phyloP scores from a whole-genome alignment of 2,113 vertebrate species.

The Reinhardtius hippoglossoides region DNA sequence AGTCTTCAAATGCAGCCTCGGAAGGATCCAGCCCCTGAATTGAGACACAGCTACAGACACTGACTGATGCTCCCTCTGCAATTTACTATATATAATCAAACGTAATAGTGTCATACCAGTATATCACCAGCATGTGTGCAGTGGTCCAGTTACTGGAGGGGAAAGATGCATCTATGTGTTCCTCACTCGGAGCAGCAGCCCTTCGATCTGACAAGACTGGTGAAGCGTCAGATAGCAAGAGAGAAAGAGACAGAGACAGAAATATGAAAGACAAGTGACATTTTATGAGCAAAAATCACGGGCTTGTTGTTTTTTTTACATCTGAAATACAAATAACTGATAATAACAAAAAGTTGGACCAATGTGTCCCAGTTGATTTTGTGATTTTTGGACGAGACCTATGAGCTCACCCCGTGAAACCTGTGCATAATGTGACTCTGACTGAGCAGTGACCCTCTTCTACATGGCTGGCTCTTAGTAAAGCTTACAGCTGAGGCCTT shows the following conservation, averaged over 20 bases:
- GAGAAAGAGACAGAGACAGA: conserved; percentile 5
- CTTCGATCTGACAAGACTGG: too few relatives aligned
- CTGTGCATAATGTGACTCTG: conserved; percentile 18
- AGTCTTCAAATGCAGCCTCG: too few relatives aligned
- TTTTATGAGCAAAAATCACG: too few relatives aligned
- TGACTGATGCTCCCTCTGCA: background rate
- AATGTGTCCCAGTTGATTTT: background rate
- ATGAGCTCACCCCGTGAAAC: conserved; percentile 21
- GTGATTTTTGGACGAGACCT: conserved; percentile 18
- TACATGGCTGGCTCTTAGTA: conserved; percentile 31
- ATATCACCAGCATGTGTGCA: conserved; percentile 9
- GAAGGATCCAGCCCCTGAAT: too few relatives aligned
- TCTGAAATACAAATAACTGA: too few relatives aligned
- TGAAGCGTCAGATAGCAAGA: background rate
- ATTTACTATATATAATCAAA: conserved; percentile 17
- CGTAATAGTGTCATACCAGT: conserved; percentile 19
- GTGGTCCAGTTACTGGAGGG: conserved; percentile 19
- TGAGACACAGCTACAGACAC: background rate
- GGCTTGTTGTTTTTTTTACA: too few relatives aligned
- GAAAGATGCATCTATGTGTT: conserved; percentile 29
- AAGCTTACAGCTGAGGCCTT: conserved; percentile 54
- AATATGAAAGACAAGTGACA: too few relatives aligned
- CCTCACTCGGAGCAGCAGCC: too few relatives aligned
- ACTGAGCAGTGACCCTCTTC: conserved; percentile 30
- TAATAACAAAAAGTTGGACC: background rate